These are phyloP conservation scores for Myocastor coypus DNA, from an alignment of 2,113 vertebrate genomes.

Conservation along the genomic window DNA sequence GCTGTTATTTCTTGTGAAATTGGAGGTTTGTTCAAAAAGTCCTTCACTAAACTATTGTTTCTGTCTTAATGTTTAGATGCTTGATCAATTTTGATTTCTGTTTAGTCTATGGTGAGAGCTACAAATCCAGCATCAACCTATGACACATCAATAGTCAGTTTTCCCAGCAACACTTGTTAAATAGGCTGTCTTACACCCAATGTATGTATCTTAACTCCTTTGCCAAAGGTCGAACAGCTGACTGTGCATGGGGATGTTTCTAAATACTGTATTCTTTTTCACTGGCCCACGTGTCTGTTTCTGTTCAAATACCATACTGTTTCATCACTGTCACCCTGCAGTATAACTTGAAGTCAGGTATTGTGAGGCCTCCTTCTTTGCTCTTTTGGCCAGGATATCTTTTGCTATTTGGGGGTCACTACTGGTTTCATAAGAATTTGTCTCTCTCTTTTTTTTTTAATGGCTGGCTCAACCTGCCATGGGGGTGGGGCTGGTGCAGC, in stretches of 20 bases:
- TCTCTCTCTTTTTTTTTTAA: no score
- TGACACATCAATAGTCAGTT: not conserved
- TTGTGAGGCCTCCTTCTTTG: not conserved
- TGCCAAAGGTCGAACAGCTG: not conserved
- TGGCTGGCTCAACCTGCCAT: no score
- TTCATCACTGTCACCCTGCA: not conserved
- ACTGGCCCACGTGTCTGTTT: not conserved
- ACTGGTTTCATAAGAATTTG: not conserved
- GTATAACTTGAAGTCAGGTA: not conserved
- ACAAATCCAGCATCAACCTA: not conserved
- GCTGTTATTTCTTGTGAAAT: not conserved
- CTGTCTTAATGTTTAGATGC: not conserved
- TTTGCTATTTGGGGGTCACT: not conserved
- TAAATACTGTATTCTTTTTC: not conserved
- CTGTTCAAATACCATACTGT: not conserved
- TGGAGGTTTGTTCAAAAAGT: not conserved
- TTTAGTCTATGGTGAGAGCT: not conserved
- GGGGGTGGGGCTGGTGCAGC: no score
- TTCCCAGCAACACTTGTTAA: not conserved
- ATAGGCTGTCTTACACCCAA: not conserved
- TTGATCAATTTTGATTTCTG: not conserved
- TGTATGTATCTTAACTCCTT: not conserved
- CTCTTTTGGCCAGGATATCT: not conserved
- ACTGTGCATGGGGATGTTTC: not conserved
- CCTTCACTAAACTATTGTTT: not conserved